phyloP scores from a whole-genome alignment of 2,113 vertebrate species.

The Aleadryas rufinucha region DNA sequence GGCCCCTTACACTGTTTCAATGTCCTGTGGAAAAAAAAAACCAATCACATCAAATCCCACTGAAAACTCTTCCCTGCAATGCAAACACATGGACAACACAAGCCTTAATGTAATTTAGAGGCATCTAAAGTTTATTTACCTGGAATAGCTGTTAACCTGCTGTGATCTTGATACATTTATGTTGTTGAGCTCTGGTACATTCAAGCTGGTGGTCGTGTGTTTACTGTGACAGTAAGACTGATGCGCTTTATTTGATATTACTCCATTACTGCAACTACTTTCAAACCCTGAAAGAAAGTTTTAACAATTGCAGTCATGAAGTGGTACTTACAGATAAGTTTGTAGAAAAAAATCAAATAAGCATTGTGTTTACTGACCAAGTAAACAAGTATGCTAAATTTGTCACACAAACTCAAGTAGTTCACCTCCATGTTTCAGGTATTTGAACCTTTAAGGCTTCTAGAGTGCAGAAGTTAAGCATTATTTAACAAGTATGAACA shows the following conservation, averaged over 20 bases:
- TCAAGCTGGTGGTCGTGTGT: slow-evolving; percentile 79
- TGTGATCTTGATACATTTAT: slow-evolving; percentile 90
- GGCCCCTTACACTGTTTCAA: neutral
- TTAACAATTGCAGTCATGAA: neutral
- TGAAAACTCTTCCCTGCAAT: neutral
- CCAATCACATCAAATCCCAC: neutral
- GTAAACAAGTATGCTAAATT: neutral
- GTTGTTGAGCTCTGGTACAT: slow-evolving; percentile 86
- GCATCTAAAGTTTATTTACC: slow-evolving; percentile 66
- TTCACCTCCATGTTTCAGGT: neutral
- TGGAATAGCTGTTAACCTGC: slow-evolving; percentile 82
- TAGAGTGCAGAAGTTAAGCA: neutral
- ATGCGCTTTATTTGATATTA: slow-evolving; percentile 89
- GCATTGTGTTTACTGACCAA: neutral
- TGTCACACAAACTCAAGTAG: neutral
- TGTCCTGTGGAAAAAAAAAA: neutral
- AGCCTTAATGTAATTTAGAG: neutral
- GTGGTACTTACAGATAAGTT: neutral
- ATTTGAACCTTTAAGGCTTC: neutral
- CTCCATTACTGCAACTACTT: slow-evolving; percentile 94
- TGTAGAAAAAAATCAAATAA: neutral
- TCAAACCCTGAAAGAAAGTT: slow-evolving; percentile 79
- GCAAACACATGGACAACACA: neutral
- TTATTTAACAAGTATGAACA: neutral
- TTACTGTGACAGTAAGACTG: slow-evolving; percentile 91